Evolutionary conservation across 2,888 invertebrate species (phyloP), one percentile per base, ranked within the genome.

Genomic region (Epinotia nisella): DNA sequence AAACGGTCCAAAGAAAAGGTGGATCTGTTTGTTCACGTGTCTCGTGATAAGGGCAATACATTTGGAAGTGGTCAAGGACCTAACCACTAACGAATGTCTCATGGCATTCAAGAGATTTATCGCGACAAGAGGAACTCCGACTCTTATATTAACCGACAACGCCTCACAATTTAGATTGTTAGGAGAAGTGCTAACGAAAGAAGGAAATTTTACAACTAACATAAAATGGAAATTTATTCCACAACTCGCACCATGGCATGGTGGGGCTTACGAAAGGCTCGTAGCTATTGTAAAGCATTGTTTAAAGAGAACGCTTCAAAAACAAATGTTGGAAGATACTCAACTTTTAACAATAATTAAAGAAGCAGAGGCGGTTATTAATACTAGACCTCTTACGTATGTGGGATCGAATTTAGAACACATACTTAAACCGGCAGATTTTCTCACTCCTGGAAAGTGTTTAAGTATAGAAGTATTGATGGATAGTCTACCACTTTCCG

Each of bases 261-360:
- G 78, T 0, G 78, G 80, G 0, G 74, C 75, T 17, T 80, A 80
- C 55, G 78, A 80, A 49, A 21, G 76, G 17, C 9, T 79, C 3
- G 35, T 75, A 1, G 72, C 60, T 2, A 35, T 72, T 0, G 58
- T 58, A 35, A 45, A 74, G 56, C 45, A 75, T 1, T 66, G 68
- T 29, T n/a, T 65, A n/a, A 74, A 71, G 49, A 19, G 67, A 9
- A 70, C 59, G 0, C 4, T 68, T 1, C 29, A 60, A 11, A 68
- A 68, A 49, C 67, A 68, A 7, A 9, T 59, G 5, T 9, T 68
- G 13, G 17, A 11, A 5, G 67, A 68, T 10, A 68, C 2, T 9
- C 58, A 68, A 59, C 9, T 68, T 2, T 9, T 29, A 4, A 68
- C 67, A 7, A 59, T 59, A 7, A 61, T 64, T n/a, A 64, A 64